Base-by-base conservation (phyloP, 2,797 vertebrate species). In the Brachyrhaphis roseni region DNA sequence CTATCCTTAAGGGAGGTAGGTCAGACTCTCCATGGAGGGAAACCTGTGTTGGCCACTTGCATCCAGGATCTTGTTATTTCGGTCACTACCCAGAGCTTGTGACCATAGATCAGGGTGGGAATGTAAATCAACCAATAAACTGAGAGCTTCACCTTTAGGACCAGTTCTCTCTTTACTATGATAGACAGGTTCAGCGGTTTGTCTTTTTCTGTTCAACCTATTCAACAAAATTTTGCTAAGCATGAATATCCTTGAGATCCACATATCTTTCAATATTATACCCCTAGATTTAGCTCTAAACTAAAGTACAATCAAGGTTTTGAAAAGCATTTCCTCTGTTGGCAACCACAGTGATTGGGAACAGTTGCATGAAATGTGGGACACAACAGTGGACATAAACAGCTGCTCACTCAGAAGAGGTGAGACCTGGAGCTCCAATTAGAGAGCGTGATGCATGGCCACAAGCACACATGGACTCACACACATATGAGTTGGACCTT, bases 391-490 rank as follows among this genome's bases (percentile, higher is more conserved):
- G 78, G 84, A 83, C 76, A 84, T 79, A 82, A 86, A 89, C 85
- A 91, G 78, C 83, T 88, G 87, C 84, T 88, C 46, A 43, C 57
- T 72, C 75, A 71, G 74, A 36, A 72, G 76, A 71, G 72, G 47
- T 81, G 57, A 84, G 78, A 82, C 78, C 81, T 39, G 46, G 5
- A 80, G 81, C 75, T 87, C 85, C 86, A 91, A 92, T 92, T 86
- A 90, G 77, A 84, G 72, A 78, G 76, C 20, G 28, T 81, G 85
- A 88, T 91, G 75, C 88, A 88, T 75, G 77, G 72, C 51, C 62
- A 12, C 12, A 68, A 36, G 36, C 73, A 72, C 70, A 78, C 76
- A 72, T 8, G 18, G 23, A 68, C 34, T 41, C 75, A 72, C 75
- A 75, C 77, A 70, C 64, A 74, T 28, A 51, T 77, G 46, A 51